Base-by-base conservation (phyloP, 2,113 vertebrate genomes). In the Notarius lentiginosus region DNA sequence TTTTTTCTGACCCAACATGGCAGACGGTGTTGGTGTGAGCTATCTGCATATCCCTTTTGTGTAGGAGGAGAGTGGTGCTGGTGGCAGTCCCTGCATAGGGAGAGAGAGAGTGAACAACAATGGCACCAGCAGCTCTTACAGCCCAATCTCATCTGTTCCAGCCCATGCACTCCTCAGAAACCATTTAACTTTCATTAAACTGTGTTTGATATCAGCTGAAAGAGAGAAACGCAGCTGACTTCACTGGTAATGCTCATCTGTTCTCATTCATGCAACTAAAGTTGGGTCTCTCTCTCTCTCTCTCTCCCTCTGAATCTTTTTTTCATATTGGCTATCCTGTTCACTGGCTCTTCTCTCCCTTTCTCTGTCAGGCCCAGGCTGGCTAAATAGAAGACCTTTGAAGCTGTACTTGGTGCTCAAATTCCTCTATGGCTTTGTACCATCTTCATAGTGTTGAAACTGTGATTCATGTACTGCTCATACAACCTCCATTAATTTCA, bases 401-500 rank as follows among this genome's bases (percentile, higher is more conserved):
- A 97, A 97, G 96, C 96, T 95, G 95, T 96, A 97, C 95, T 97
- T 96, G 96, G 94, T 95, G 94, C 94, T 97, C 94, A 94, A 95
- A 95, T 96, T 96, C 96, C 96, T 95, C 95, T 96, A 95, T 96
- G 96, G 95, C 95, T 97, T 97, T 97, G 96, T 97, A 94, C 96
- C 91, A 92, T 93, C 95, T 96, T 95, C 95, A 95, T 94, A 93
- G 94, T 95, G 95, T 95, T 96, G 96, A 96, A 96, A 97, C 95
- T 96, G 96, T 97, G 97, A 99, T 97, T 98, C 97, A 98, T 98
- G 97, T 97, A 96, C 96, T 95, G 95, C 95, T 94, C 95, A 94
- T 96, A 95, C 96, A 96, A 96, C 95, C 95, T 96, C 96, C 96
- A 97, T 98, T 99, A 97, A 98, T 98, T 98, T 97, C 96, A 95